Evolutionary conservation across 2,797 vertebrate genomes (phyloP), one percentile per base, ranked within the genome.

Genomic region (Takifugu ocellatus): DNA sequence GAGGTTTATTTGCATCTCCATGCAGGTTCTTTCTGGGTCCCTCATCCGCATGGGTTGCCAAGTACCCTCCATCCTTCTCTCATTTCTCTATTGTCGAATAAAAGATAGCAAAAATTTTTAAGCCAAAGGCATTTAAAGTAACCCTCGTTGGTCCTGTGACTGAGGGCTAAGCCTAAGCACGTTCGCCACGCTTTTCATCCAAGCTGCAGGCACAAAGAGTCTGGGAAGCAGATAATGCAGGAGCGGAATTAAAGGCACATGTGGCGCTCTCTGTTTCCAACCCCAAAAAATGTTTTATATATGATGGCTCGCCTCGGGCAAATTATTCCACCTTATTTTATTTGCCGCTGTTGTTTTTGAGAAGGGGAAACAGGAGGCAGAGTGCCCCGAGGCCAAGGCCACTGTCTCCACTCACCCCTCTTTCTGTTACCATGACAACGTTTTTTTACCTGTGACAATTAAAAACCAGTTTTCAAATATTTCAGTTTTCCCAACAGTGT

Each of bases 81-180:
- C 15, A 61, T 64, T 75, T 49, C 67, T 65, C 67, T 51, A 77
- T 87, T 84, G 74, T 86, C 67, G 49, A 64, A 46, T 62, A 50
- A 31, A 49, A 68, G 64, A 77, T 61, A 76, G 55, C 68, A 59
- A 76, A 79, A 78, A 75, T 29, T 56, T 73, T 68, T 54, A 66
- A 73, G 74, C 60, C 71, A 62, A 70, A 63, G 56, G 63, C 26
- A 68, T 84, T 83, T 72, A 83, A 65, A 86, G 75, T 79, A 79
- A 77, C 86, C 65, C 78, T 85, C 84, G 65, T 5, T 66, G 73
- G 82, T 72, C 68, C 69, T 75, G 79, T 69, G 73, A 82, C 76
- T 70, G 68, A 79, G 78, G 72, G 83, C 83, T 87, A 72, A 87
- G 75, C 61, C 72, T 70, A 86, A 89, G 82, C 81, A 55, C 48